Evolutionary conservation across 2,113 vertebrate species (phyloP), one percentile per base, ranked within the genome.

Genomic region (Grammomys surdaster): DNA sequence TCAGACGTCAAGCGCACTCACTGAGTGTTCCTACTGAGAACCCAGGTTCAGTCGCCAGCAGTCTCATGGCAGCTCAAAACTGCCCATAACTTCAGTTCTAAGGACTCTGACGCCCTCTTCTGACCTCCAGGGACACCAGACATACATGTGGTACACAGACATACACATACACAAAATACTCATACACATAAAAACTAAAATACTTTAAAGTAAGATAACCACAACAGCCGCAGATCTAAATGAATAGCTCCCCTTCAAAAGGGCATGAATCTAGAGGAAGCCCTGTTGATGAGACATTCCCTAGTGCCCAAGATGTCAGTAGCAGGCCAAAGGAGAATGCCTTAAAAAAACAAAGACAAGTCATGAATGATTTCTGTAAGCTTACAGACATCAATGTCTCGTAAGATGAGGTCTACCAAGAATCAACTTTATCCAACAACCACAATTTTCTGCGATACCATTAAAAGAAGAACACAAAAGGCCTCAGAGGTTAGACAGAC

Each of bases 341-440:
- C 63, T 26, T 16, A 70, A 20, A 7, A 78, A 92, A 94, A 95
- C 67, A 36, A 85, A 93, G 40, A 88, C 56, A 84, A n/a, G 36
- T 69, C 46, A 87, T 17, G 24, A 40, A n/a, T 48, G 51, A 88
- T 48, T 78, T 80, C 84, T 65, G 73, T 40, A n/a, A 60, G 36
- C 80, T 85, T 36, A 80, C 13, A 84, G 76, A 19, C 28, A 54
- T 84, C 43, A 17, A 19, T 22, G 54, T 82, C 80, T 81, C 58
- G 22, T 84, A 40, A 65, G 58, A 85, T 43, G 56, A 92, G 43
- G 10, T 56, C 94, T 86, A 82, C 76, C 56, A 96, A 90, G 70
- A 90, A 88, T 54, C 89, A 81, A 90, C 76, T 54, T 67, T 33
- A 94, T 51, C 26, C 90, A 94, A 93, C 22, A 89, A 76, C 51